Evolutionary conservation across 1,140 invertebrate genomes (phyloP), one percentile per base, ranked within the genome.

Genomic region (Rhagoletis zephyria): DNA sequence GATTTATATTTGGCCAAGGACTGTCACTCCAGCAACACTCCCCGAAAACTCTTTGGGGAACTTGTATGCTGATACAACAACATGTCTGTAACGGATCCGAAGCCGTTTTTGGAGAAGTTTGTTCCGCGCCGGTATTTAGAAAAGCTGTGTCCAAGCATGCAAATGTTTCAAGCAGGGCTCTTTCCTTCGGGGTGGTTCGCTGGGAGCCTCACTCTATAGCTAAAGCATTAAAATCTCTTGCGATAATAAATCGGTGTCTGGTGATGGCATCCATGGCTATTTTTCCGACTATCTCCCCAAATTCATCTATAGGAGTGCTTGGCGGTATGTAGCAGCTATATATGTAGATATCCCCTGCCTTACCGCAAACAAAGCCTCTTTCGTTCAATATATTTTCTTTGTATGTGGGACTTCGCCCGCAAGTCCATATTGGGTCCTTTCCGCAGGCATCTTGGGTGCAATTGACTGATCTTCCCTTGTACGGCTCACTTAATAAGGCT

Each of bases 181-280:
- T 42, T 16, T 67, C 65, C 19, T 51, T 87, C n/a, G n/a, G 40
- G 9, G 70, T 77, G 19, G 87, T 77, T 42, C 59, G 45, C 19
- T 51, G n/a, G 14, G 51, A 77, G 56, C 67, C 87, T 67, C 87
- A 87, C n/a, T 87, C 67, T 1, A 51, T 42, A 14, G 65, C 65
- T 56, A 48, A 74, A 9, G 87, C 87, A 61, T 77, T 87, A 45
- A 87, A 77, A 63, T 87, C 67, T 7, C 51, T 51, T 87, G 67
- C 51, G 40, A 87, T 45, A 5, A 87, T 56, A 12, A 7, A 63
- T 16, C 61, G 30, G 6, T 42, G 14, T 56, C 85, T 63, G 6
- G 59, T 6, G 16, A 40, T 61, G 1, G 85, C 85, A 85, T 85
- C 45, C 51, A 19, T n/a, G 16, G n/a, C 30, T 12, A 85, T 4